Evolutionary conservation across 2,113 vertebrate genomes (phyloP).

Genomic region (Heterotilapia buettikoferi): DNA sequence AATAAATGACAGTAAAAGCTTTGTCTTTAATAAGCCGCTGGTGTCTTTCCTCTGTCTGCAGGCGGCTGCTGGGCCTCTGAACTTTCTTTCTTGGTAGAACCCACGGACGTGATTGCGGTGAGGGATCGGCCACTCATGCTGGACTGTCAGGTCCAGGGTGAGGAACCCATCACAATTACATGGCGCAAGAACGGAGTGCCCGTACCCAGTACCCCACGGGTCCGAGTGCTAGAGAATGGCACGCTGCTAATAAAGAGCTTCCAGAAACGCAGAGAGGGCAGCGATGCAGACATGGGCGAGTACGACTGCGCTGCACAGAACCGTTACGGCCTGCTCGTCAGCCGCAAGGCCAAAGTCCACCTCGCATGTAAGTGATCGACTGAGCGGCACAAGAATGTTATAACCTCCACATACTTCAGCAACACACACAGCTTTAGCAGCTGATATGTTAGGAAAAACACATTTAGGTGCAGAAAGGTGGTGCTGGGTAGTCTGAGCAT

Average conservation of each 20-base stretch:
- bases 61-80: slow-evolving; percentile 53
- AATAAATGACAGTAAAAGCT: background rate
- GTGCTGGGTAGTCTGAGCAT: background rate
- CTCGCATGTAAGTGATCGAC: slow-evolving; percentile 68
- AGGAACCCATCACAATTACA: slow-evolving; percentile 61
- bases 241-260: slow-evolving; percentile 66
- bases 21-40: background rate
- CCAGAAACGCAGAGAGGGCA: slow-evolving; percentile 55
- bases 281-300: slow-evolving; percentile 49
- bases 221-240: slow-evolving; percentile 58
- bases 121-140: slow-evolving; percentile 61
- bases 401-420: background rate
- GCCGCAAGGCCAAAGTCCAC: slow-evolving; percentile 65
- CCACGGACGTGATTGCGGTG: slow-evolving; percentile 68
- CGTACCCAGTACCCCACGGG: slow-evolving; percentile 25
- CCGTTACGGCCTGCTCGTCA: slow-evolving; percentile 67
- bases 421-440: background rate
- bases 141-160: slow-evolving; percentile 70
- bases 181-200: slow-evolving; percentile 66
- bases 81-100: slow-evolving; percentile 70
- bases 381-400: background rate
- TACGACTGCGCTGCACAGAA: slow-evolving; percentile 72
- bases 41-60: background rate
- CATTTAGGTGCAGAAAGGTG: background rate
- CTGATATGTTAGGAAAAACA: background rate